Evolutionary conservation across 1,140 invertebrate species (phyloP).

Genomic region (Drosophila oshimai): DNA sequence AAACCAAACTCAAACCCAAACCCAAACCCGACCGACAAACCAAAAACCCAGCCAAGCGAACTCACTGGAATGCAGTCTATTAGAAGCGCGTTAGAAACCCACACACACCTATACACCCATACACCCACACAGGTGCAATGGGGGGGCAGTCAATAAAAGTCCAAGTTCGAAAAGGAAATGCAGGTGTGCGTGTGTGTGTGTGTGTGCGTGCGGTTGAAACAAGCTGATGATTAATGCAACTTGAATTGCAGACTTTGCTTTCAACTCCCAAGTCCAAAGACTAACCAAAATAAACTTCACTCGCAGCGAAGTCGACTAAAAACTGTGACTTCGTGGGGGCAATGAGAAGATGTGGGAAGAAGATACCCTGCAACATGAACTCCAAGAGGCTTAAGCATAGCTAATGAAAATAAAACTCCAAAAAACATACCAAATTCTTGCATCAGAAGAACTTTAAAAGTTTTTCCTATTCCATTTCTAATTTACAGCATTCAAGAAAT

Average conservation of each 20-base stretch:
- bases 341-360: neutral
- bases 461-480: no score
- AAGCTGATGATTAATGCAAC: constrained; percentile 75
- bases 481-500: no score
- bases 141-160: constrained; percentile 75
- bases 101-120: neutral
- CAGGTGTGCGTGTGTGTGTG: neutral
- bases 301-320: neutral
- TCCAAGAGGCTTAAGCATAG: no score
- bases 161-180: constrained; percentile 31
- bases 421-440: no score
- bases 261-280: constrained; percentile 17
- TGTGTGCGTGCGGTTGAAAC: constrained; percentile 52
- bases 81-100: constrained; percentile 67
- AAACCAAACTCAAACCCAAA: constrained; percentile 11
- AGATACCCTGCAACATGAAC: neutral
- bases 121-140: constrained; percentile 5
- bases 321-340: neutral
- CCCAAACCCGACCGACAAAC: constrained; percentile 15
- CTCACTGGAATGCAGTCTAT: constrained; percentile 66
- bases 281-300: constrained; percentile 57
- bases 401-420: no score
- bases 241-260: constrained; percentile 61
- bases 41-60: constrained; percentile 50
- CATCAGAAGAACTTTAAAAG: no score